phyloP scores from a whole-genome alignment of 2,797 vertebrate species.

The Gymnocypris eckloni region DNA sequence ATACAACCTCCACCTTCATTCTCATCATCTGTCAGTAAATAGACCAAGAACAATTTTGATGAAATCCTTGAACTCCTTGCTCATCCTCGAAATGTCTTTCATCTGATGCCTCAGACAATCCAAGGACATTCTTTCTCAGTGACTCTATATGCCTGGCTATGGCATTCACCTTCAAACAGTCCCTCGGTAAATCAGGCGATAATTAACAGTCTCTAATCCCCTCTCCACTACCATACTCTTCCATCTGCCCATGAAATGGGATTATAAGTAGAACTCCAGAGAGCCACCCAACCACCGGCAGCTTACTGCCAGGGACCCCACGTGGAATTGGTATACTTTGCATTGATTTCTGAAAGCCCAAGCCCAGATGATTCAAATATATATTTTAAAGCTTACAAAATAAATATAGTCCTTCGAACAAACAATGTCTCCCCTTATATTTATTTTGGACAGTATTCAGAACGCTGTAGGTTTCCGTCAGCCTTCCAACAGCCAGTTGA shows the following conservation, averaged over 20 bases:
- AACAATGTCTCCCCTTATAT: background rate
- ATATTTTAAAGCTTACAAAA: background rate
- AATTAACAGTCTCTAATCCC: constrained; percentile 59
- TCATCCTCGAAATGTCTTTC: background rate
- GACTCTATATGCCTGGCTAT: background rate
- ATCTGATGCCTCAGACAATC: background rate
- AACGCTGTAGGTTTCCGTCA: background rate
- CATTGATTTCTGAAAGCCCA: background rate
- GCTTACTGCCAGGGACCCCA: constrained; percentile 15
- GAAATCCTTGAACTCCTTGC: constrained; percentile 8
- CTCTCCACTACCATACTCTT: constrained; percentile 41
- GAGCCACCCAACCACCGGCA: background rate
- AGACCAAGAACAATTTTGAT: background rate
- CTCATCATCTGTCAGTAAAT: background rate
- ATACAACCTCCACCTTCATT: background rate
- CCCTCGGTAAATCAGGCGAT: constrained; percentile 53
- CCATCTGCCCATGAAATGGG: constrained; percentile 64
- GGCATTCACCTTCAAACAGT: constrained; percentile 28
- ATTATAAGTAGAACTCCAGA: constrained; percentile 55
- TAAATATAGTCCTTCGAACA: background rate
- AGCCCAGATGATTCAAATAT: background rate
- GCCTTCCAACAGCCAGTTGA: background rate
- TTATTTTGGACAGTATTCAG: background rate
- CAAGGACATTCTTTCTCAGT: constrained; percentile 26
- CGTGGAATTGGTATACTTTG: constrained; percentile 1